A percentile compares a stretch with the other conserved stretches of the same genome.
Conservation (phyloP, 2,797 vertebrate species). For the Mormyrops boulengeri region DNA sequence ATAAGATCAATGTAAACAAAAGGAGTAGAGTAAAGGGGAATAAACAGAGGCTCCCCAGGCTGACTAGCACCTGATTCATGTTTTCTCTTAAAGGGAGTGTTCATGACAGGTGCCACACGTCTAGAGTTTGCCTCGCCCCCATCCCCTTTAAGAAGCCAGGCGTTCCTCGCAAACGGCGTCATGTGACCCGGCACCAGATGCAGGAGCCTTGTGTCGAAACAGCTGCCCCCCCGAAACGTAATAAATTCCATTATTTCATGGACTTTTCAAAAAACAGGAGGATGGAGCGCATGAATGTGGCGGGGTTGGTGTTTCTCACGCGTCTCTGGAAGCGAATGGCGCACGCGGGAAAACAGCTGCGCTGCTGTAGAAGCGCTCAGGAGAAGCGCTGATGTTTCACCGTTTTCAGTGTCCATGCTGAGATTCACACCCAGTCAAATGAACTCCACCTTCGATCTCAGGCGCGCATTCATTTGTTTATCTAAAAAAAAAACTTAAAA, state of each 20-base stretch:
- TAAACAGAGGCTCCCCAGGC: background rate
- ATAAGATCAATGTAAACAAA: background rate
- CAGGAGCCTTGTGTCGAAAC: background rate
- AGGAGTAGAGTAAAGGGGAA: background rate
- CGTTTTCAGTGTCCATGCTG: background rate
- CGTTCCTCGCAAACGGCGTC: background rate
- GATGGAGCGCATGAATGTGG: background rate
- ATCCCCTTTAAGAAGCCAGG: background rate
- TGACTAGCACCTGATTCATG: background rate
- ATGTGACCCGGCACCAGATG: background rate
- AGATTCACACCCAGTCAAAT: background rate
- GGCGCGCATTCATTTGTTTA: background rate
- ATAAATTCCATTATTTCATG: background rate
- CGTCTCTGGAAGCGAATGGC: background rate
- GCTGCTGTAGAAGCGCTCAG: background rate
- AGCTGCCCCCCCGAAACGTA: background rate
- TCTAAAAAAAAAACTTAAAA: background rate
- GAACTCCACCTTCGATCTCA: background rate
- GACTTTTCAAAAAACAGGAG: background rate
- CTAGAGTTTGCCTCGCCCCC: background rate
- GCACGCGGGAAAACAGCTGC: background rate
- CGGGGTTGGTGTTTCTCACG: background rate
- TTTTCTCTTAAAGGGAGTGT: background rate
- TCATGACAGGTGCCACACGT: background rate
- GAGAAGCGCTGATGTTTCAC: background rate